Evolutionary conservation across 2,113 vertebrate species (phyloP).

Genomic region (Albula glossodonta): DNA sequence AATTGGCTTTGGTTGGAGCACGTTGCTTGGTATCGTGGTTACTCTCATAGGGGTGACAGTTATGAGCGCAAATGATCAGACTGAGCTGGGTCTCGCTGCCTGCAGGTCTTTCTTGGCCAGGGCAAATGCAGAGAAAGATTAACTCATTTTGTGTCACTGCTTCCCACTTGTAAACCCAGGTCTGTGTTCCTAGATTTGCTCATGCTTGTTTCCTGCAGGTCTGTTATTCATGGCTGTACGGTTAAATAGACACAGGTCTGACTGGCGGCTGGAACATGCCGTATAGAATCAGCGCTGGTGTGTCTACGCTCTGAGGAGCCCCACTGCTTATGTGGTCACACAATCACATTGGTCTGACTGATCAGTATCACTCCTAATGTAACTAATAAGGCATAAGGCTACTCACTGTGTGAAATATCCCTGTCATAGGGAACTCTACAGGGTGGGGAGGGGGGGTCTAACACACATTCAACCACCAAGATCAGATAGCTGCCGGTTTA

Average conservation of each 20-base stretch:
- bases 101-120: too few species aligned
- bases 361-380: conserved; percentile 20
- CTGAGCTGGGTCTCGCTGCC: too few species aligned
- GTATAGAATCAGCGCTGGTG: conserved; percentile 24
- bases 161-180: conserved; percentile 12
- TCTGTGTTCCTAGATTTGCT: conserved; percentile 29
- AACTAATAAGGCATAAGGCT: conserved; percentile 16
- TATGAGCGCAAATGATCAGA: too few species aligned
- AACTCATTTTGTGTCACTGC: not conserved
- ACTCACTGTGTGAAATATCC: conserved; percentile 39
- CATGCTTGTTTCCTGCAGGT: conserved; percentile 35
- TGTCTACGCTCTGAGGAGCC: conserved; percentile 33
- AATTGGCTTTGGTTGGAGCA: too few species aligned
- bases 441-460: not conserved
- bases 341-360: conserved; percentile 15
- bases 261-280: not conserved
- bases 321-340: conserved; percentile 23
- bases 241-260: conserved; percentile 14
- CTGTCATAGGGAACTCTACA: conserved; percentile 26
- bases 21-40: too few species aligned
- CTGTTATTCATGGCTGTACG: conserved; percentile 44
- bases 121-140: too few species aligned
- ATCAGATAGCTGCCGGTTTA: too few species aligned
- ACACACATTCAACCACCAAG: not conserved
- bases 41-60: too few species aligned